Conservation (phyloP, 1,140 invertebrate species). For the Centruroides sculpturatus region DNA sequence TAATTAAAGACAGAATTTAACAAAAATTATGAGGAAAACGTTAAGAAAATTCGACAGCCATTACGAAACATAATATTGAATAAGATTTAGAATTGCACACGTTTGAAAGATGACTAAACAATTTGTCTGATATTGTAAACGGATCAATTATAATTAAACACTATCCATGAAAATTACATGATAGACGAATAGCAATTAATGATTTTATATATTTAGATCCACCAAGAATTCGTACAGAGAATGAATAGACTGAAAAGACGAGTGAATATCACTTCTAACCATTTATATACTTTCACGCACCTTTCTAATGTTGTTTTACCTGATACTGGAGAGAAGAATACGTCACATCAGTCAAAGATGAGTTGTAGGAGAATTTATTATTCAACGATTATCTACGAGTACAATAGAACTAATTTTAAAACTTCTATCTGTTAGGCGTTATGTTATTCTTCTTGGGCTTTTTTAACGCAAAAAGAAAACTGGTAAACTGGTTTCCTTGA, state of each 20-base stretch:
- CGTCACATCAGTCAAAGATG: conserved; percentile 66
- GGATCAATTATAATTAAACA: neutral
- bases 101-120: conserved; percentile 26
- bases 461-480: conserved; percentile 83
- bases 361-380: conserved; percentile 35
- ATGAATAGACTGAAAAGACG: conserved; percentile 18
- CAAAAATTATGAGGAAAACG: conserved; percentile 6
- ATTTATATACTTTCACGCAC: conserved; percentile 42
- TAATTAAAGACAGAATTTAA: conserved; percentile 1
- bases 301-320: conserved; percentile 58
- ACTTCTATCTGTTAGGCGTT: conserved; percentile 28
- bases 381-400: neutral
- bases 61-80: conserved; percentile 12
- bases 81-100: conserved; percentile 19
- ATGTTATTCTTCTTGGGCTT: conserved; percentile 91
- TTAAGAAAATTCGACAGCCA: conserved; percentile 4
- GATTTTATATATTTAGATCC: conserved; percentile 9
- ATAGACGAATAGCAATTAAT: no score
- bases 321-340: conserved; percentile 59
- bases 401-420: neutral
- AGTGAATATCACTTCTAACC: neutral
- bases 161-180: no score
- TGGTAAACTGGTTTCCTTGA: conserved; percentile 71
- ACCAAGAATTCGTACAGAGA: conserved; percentile 17
- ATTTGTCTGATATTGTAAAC: conserved; percentile 23